Conservation (phyloP, 1,140 invertebrate species). For the Drosophila virilis region DNA sequence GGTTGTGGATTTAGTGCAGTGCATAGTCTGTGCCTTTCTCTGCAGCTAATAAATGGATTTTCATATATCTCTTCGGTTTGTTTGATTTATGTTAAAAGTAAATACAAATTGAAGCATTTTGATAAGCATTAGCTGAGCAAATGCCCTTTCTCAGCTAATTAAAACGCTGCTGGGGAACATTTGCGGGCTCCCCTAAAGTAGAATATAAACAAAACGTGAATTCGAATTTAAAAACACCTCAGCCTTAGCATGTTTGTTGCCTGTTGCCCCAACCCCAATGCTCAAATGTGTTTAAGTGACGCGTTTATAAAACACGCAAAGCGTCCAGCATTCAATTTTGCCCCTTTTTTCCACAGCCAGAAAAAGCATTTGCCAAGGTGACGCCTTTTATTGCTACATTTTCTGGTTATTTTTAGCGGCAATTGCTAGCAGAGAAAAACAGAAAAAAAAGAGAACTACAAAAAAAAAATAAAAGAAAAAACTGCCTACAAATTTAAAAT, state of each 20-base stretch:
- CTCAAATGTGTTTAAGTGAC: constrained; percentile 53
- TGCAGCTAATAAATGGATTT: constrained; percentile 54
- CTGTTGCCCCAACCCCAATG: constrained; percentile 2
- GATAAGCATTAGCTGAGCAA: constrained; percentile 23
- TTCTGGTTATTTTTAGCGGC: constrained; percentile 65
- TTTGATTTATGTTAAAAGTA: constrained; percentile 56
- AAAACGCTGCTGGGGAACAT: constrained; percentile 75
- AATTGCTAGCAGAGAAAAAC: constrained; percentile 25
- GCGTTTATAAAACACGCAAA: constrained; percentile 49
- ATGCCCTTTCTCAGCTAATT: constrained; percentile 31
- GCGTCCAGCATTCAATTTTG: constrained; percentile 11
- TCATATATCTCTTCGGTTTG: constrained; percentile 54
- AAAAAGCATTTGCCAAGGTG: constrained; percentile 73
- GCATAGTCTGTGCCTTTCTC: not conserved
- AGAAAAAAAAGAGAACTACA: not conserved
- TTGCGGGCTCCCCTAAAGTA: constrained; percentile 18
- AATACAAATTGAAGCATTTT: constrained; percentile 37
- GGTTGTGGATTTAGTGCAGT: constrained; percentile 29
- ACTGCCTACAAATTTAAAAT: constrained; percentile 55
- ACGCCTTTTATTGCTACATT: constrained; percentile 72
- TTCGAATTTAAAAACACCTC: constrained; percentile 57
- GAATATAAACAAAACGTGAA: constrained; percentile 18
- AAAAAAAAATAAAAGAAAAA: constrained; percentile 19
- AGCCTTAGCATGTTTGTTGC: constrained; percentile 16
- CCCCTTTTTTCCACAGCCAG: constrained; percentile 34